These are phyloP conservation scores for Larimichthys polyactis DNA, from an alignment of 2,113 vertebrate genomes.

Conservation along the genomic window DNA sequence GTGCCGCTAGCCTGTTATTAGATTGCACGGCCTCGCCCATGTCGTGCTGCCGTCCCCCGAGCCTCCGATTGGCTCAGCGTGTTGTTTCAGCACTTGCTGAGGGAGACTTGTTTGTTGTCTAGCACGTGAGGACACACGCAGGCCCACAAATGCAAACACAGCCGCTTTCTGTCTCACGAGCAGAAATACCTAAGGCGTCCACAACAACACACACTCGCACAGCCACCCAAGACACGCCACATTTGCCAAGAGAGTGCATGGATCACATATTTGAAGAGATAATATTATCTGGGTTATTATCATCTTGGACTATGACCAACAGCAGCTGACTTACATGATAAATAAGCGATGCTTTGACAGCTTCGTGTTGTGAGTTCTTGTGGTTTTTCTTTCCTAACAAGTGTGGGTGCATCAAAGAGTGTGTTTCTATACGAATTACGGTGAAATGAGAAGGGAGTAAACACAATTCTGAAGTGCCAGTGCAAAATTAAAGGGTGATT, in stretches of 20 bases:
- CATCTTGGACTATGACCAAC: slow-evolving; percentile 22
- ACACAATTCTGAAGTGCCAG: not conserved
- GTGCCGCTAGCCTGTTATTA: slow-evolving; percentile 56
- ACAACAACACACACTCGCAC: slow-evolving; percentile 4
- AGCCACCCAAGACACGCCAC: not conserved
- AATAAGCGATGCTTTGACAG: not conserved
- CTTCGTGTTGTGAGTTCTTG: not conserved
- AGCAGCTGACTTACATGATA: not conserved
- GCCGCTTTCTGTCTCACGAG: not conserved
- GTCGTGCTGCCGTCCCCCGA: slow-evolving; percentile 10
- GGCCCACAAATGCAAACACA: slow-evolving; percentile 41
- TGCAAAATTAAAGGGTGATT: slow-evolving; percentile 20
- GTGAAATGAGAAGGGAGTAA: slow-evolving; percentile 14
- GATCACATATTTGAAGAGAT: slow-evolving; percentile 34
- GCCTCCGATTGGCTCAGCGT: slow-evolving; percentile 18
- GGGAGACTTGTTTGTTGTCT: slow-evolving; percentile 27
- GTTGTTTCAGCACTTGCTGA: slow-evolving; percentile 19
- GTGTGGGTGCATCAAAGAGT: not conserved
- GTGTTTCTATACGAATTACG: slow-evolving; percentile 10
- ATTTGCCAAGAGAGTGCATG: slow-evolving; percentile 4
- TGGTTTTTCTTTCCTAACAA: slow-evolving; percentile 3
- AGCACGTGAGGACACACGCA: slow-evolving; percentile 7
- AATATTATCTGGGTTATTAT: not conserved
- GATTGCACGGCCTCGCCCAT: slow-evolving; percentile 42
- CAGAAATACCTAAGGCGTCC: not conserved